Percentiles rank a stretch among this genome's conserved stretches.
Evolutionary conservation across 2,113 vertebrate genomes (phyloP).

Genomic region (Calypte anna): DNA sequence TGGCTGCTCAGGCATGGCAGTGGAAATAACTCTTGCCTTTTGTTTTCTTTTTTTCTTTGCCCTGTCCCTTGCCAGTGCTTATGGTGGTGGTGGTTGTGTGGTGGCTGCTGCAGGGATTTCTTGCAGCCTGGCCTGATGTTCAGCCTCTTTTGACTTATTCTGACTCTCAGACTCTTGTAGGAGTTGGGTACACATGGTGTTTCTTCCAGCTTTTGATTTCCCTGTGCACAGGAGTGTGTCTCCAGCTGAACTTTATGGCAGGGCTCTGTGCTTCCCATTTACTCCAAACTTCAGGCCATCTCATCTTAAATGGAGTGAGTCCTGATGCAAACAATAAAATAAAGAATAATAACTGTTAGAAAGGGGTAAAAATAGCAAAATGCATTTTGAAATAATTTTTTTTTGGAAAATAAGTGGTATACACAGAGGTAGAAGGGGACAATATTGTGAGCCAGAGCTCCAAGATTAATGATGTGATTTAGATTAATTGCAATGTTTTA

Average conservation of each 20-base stretch:
- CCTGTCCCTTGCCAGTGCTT: accelerated
- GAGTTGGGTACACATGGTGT: accelerated
- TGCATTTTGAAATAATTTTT: not conserved
- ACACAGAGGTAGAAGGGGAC: not conserved
- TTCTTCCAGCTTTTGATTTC: not conserved
- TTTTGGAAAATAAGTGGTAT: constrained; percentile 9
- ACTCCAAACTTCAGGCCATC: accelerated
- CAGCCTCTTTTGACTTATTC: accelerated
- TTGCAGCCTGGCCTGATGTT: no score
- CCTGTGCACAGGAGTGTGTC: accelerated
- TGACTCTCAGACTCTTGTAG: not conserved
- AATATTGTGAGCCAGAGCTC: constrained; percentile 37
- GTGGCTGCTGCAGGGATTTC: accelerated
- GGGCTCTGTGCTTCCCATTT: not conserved
- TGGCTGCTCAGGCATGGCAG: not conserved
- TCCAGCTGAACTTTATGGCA: not conserved
- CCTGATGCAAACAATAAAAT: not conserved
- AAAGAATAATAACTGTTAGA: not conserved
- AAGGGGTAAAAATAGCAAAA: not conserved
- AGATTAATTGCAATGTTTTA: constrained; percentile 73
- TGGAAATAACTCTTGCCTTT: not conserved
- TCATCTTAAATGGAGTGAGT: not conserved
- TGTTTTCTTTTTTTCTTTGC: not conserved
- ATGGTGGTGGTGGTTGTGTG: accelerated
- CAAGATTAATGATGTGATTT: constrained; percentile 64